Evolutionary conservation across 1,140 invertebrate species (phyloP), one percentile per base, ranked within the genome.

Genomic region (Cotesia glomerata): DNA sequence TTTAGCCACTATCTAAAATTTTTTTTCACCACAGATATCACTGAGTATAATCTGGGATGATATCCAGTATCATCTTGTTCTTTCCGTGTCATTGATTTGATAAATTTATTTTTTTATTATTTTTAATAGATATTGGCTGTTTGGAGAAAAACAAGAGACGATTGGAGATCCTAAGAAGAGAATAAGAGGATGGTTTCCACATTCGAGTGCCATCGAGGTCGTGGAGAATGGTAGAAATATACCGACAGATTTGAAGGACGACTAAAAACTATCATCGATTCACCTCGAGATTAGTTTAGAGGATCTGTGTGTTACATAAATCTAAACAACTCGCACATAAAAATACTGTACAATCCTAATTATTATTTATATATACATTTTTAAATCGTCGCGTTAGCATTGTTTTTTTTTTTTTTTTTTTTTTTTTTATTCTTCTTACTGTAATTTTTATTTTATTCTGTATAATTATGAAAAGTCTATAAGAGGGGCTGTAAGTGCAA

Each of bases 181-280:
- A 75, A 78, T 86, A 69, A 88, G 91, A 76, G 95, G 95, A n/a
- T 97, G 95, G 95, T 96, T 97, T 87, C 95, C 95, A 68, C 88
- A 93, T 58, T 87, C 87, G 66, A 92, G 92, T 84, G 94, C 89
- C 13, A 88, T 91, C 36, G 91, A 92, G 79, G 75, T 91, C 73
- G 84, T 85, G 45, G 88, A 88, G 69, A 86, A 82, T 72, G 78
- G 82, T 69, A 70, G 69, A n/a, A 69, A 74, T 35, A 73, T 80
- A 69, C 64, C 71, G 67, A 58, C 77, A 39, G 76, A 76, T 71
- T 74, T 74, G 69, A 81, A 81, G 73, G 71, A 66, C 75, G 69
- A 76, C 35, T 58, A 59, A 63, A 63, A 59, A 4, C 14, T 54
- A 54, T 34, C 18, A 67, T 54, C 26, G 39, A 49, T 26, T 64